A percentile compares a stretch with the other conserved stretches of the same genome.
These are phyloP conservation scores for Echinarachnius parma DNA, from an alignment of 53 echinoderm and acorn worm genomes.

Conservation along the genomic window DNA sequence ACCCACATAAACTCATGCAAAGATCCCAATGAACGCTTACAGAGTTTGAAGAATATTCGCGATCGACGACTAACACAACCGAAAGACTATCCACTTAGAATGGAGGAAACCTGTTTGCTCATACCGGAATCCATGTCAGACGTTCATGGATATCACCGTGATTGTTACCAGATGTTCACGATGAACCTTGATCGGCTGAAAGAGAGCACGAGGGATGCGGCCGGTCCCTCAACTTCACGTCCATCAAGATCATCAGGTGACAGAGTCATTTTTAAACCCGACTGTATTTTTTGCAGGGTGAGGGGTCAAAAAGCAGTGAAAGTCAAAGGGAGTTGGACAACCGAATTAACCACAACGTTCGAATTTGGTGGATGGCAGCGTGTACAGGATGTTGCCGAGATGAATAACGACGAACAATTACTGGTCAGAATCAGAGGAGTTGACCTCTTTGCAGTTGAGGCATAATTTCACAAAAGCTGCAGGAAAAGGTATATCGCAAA, in stretches of 20 bases:
- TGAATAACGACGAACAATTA: no score
- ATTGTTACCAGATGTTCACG: constrained; percentile 46
- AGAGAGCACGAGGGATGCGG: background rate
- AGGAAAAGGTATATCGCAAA: no score
- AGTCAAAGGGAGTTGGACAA: no score
- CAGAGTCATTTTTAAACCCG: constrained; percentile 7
- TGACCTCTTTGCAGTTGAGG: constrained; percentile 50
- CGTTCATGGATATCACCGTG: constrained; percentile 41
- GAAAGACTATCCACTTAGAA: constrained; percentile 10
- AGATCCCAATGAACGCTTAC: no score
- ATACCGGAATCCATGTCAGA: constrained; percentile 15
- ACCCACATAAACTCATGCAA: no score
- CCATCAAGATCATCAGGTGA: background rate
- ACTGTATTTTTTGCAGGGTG: constrained; percentile 43
- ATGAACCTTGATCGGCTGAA: constrained; percentile 28
- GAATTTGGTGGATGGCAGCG: no score
- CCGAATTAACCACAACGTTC: no score
- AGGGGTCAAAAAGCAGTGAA: constrained; percentile 5
- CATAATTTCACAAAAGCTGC: constrained; percentile 29
- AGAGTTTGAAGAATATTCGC: constrained; percentile 32
- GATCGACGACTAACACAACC: constrained; percentile 36
- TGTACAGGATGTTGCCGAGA: no score
- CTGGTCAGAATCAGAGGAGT: constrained; percentile 24
- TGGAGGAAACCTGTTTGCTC: constrained; percentile 23
- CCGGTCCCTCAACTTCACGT: background rate